A percentile compares a stretch with the other conserved stretches of the same genome.
Conservation (phyloP, 2,113 vertebrate species). For the Lasiurus cinereus region DNA sequence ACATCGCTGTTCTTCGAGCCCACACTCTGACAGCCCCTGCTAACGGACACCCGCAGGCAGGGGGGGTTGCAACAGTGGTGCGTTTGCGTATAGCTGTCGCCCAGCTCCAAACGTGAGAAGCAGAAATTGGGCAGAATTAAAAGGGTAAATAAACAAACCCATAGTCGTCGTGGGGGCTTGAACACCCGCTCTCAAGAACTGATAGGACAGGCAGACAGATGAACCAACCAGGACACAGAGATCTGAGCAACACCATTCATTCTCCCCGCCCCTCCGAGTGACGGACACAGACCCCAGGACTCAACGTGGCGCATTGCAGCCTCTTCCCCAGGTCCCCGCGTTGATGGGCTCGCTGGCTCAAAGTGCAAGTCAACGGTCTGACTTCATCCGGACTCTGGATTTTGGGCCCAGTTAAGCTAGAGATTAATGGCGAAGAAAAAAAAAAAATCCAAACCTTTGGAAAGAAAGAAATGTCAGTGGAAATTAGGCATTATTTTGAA, state of each 20-base stretch:
- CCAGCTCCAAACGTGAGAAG: background rate
- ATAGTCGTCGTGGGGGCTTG: background rate
- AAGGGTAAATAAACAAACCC: background rate
- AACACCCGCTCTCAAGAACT: background rate
- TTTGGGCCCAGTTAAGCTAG: slow-evolving; percentile 1
- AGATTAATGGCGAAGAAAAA: background rate
- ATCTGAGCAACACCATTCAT: background rate
- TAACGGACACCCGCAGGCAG: background rate
- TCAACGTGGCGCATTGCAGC: background rate
- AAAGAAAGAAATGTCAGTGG: background rate
- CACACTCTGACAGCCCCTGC: background rate
- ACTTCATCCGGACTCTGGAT: background rate
- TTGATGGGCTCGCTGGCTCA: background rate
- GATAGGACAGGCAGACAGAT: background rate
- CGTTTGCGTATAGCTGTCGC: background rate
- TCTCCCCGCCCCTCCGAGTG: background rate
- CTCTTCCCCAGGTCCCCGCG: background rate
- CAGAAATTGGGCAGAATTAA: background rate
- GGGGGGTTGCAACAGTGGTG: background rate
- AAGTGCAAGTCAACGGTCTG: background rate
- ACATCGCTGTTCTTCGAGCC: background rate
- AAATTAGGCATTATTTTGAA: slow-evolving; percentile 27
- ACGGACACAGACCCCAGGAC: background rate
- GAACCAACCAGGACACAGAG: background rate
- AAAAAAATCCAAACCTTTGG: background rate